Evolutionary conservation across 53 echinoderm and acorn worm genomes (phyloP).

Genomic region (Mesocentrotus franciscanus): DNA sequence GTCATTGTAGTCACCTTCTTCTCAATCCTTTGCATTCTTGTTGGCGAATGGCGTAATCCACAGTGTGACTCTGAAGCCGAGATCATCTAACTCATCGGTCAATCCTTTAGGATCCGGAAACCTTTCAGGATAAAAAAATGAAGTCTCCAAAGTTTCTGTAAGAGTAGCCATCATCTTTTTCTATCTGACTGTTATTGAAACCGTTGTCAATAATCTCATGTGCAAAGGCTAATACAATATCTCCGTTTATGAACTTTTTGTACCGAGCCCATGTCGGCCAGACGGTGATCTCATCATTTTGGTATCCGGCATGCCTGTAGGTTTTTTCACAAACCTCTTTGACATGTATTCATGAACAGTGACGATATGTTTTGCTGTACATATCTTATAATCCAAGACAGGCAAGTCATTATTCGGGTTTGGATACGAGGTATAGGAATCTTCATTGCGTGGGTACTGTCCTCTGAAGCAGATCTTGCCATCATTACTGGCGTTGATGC

Average conservation of each 20-base stretch:
- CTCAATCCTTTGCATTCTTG: slow-evolving; percentile 66
- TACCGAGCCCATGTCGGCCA: slow-evolving; percentile 94
- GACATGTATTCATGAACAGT: slow-evolving; percentile 79
- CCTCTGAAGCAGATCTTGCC: slow-evolving; percentile 80
- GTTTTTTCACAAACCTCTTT: slow-evolving; percentile 73
- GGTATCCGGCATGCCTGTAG: slow-evolving; percentile 80
- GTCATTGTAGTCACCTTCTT: slow-evolving; percentile 75
- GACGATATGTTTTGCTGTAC: slow-evolving; percentile 76
- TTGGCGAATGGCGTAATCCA: slow-evolving; percentile 95
- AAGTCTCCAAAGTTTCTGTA: slow-evolving; percentile 81
- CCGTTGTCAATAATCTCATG: slow-evolving; percentile 81
- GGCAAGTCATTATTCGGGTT: slow-evolving; percentile 68
- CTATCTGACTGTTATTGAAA: slow-evolving; percentile 90
- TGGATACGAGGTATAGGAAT: slow-evolving; percentile 76
- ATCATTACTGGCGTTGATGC: slow-evolving; percentile 80
- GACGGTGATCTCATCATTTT: slow-evolving; percentile 87
- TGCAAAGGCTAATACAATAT: slow-evolving; percentile 74
- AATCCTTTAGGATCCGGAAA: slow-evolving; percentile 78
- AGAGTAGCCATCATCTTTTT: slow-evolving; percentile 87
- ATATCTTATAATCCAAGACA: slow-evolving; percentile 79
- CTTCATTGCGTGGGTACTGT: slow-evolving; percentile 56
- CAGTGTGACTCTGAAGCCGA: slow-evolving; percentile 89
- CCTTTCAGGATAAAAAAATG: slow-evolving; percentile 79
- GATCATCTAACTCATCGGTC: slow-evolving; percentile 76
- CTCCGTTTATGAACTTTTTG: slow-evolving; percentile 79